Base-by-base conservation (phyloP, 2,113 vertebrate species). In the Stigmatopora argus region DNA sequence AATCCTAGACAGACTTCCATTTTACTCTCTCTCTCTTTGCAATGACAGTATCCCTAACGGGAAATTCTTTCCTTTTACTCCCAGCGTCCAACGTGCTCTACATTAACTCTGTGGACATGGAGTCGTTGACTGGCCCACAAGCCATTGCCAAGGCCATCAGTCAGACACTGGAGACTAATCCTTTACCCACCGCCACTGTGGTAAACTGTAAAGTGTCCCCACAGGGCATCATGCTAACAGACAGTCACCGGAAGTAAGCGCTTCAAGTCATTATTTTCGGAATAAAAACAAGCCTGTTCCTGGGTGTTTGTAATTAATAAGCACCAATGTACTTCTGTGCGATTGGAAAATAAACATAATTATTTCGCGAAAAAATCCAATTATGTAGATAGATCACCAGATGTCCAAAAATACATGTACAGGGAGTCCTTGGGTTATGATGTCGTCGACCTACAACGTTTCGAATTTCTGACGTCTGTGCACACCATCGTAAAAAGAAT, bases 181-280 rank as follows among this genome's bases (percentile, higher is more conserved):
- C 94, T 3, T 79, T 89, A 0, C 94, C 95, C 0, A 82, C 72
- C 0, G 94, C 96, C 55, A 95, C 95, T 65, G 90, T 93, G 0
- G 96, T 99, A 74, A 95, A 98, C 86, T 98, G 97, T 89, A 98
- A 96, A 84, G 96, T 96, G 78, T 96, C 96, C 0, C 81, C 92
- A 4, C 96, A 99, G 87, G 96, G 96, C 81, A 95, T 99, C 88
- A 99, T 96, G 58, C 90, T 99, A 83, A 99, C 96, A 0, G 96
- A 99, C 92, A 99, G 95, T 84, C 94, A 97, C 89, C 94, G 96
- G 71, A 99, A 96, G 96, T 99, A 90, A 95, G 95, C 85, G 14
- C 57, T 17, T 14, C 5, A 44, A 47, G 46, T 18, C 46, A 47
- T 62, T 21, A 21, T 21, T 46, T 21, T 15, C 7, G 26, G 17